Base-by-base conservation (phyloP, 2,797 vertebrate genomes). In the Sebastes hubbsi region DNA sequence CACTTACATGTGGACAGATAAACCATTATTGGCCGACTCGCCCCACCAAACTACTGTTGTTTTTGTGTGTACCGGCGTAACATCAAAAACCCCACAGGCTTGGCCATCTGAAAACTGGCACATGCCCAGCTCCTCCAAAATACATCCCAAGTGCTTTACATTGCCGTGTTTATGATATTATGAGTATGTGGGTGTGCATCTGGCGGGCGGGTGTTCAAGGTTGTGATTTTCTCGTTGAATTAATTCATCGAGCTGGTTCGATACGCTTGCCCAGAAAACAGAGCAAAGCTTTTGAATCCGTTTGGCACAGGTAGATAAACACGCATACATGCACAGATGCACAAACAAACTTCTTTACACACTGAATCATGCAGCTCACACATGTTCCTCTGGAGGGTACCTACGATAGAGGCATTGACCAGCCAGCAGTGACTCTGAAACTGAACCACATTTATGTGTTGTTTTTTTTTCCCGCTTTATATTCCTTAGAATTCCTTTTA, bases 211-310 rank as follows among this genome's bases (percentile, higher is more conserved):
- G 22, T 29, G 54, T 75, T 75, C 74, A 32, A 29, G 78, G 69
- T 76, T 66, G 63, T 72, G 59, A 56, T 85, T 82, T 78, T 70
- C 29, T 77, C 20, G 77, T 60, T 70, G 65, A 70, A 67, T 75
- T 4, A 72, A 77, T 77, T 65, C 12, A 60, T 87, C 56, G 32
- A 14, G 52, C 75, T 76, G 60, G 42, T 69, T 29, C 16, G 18
- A 30, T 72, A 75, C 24, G 6, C 58, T 62, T 67, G 20, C 60
- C 67, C 63, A 67, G 58, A 65, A 83, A 77, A 34, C 13, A 38
- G 59, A 83, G 79, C 67, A 80, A 80, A 81, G 86, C 67, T 6
- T 64, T 60, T 32, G 25, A 65, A 65, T 89, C 59, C 81, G 69
- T 87, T 86, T 85, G 82, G 78, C 68, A 20, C 72, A 69, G 64